phyloP scores from a whole-genome alignment of 2,797 vertebrate genomes.

The Eulemur coronatus region DNA sequence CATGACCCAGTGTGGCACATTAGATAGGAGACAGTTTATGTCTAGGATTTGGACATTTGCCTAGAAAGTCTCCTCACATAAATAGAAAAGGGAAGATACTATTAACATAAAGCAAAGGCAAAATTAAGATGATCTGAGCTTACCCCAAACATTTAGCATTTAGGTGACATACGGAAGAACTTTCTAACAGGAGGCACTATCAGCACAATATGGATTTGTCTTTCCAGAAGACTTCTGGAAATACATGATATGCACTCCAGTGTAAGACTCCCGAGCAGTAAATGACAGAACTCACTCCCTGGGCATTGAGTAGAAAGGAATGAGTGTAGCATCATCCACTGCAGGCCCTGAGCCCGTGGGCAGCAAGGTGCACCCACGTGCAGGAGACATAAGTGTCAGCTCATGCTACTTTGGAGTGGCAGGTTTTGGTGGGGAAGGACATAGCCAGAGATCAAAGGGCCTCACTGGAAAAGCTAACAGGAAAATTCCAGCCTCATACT shows the following conservation, averaged over 20 bases:
- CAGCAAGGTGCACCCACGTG: neutral
- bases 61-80: neutral
- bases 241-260: neutral
- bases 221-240: neutral
- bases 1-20: neutral
- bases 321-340: too few relatives aligned
- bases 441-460: neutral
- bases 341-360: neutral
- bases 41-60: neutral
- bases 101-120: neutral
- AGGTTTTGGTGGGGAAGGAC: neutral
- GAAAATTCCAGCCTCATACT: neutral
- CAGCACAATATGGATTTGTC: neutral
- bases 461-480: neutral
- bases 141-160: neutral
- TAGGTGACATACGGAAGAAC: neutral
- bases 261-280: neutral
- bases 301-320: neutral
- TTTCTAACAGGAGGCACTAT: neutral
- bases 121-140: neutral
- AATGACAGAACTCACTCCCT: neutral
- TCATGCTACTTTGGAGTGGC: rapidly evolving
- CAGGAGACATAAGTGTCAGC: neutral
- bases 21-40: neutral
- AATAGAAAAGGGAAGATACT: neutral